Conservation (phyloP, 2,797 vertebrate species). For the Sebastes diploproa region DNA sequence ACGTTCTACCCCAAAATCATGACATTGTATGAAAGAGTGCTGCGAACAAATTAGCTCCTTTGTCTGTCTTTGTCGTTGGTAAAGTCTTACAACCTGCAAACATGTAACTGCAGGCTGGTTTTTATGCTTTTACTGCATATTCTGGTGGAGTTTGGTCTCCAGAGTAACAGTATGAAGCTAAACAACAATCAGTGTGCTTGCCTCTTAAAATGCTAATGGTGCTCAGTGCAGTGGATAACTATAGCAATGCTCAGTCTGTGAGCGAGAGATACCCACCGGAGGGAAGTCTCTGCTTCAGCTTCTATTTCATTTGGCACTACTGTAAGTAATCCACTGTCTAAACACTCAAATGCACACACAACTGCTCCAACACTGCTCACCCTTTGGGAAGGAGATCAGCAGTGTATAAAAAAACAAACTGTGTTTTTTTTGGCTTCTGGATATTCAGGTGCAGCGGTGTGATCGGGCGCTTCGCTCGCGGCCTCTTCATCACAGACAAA, state of each 20-base stretch:
- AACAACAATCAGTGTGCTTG: conserved; percentile 11
- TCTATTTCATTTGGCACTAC: conserved; percentile 35
- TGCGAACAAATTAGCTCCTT: not conserved
- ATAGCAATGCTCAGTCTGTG: conserved; percentile 18
- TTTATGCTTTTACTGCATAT: not conserved
- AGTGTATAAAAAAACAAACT: conserved; percentile 43
- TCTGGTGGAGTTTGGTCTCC: not conserved
- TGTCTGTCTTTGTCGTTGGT: not conserved
- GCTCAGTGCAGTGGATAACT: conserved; percentile 26
- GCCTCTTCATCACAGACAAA: conserved; percentile 59
- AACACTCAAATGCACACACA: conserved; percentile 49
- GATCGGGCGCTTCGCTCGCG: conserved; percentile 41
- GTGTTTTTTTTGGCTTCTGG: conserved; percentile 45
- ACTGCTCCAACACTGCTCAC: conserved; percentile 20
- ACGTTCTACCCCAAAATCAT: not conserved
- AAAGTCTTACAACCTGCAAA: not conserved
- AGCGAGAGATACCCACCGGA: conserved; percentile 26
- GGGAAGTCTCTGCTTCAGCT: conserved; percentile 30
- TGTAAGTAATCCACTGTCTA: conserved; percentile 52
- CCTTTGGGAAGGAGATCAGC: conserved; percentile 41
- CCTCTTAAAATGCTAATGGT: conserved; percentile 29
- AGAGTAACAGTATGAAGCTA: not conserved
- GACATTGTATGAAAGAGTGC: not conserved
- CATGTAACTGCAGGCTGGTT: not conserved
- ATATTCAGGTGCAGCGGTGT: conserved; percentile 52